These are phyloP conservation scores for Gonioctena quinquepunctata DNA, from an alignment of 1,140 invertebrate genomes.

Conservation along the genomic window DNA sequence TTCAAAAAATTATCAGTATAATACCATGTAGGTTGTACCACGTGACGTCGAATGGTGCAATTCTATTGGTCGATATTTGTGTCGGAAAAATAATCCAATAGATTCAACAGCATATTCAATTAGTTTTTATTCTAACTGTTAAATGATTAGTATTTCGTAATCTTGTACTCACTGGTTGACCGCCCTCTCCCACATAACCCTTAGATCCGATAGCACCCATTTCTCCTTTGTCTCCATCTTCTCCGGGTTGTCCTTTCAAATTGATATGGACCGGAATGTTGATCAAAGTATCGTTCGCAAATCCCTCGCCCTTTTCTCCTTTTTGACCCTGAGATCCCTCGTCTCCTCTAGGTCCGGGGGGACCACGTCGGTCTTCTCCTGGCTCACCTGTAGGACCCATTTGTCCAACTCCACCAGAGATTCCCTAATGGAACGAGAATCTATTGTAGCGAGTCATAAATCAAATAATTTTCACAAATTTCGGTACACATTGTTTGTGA, in stretches of 20 bases:
- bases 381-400: constrained; percentile 54
- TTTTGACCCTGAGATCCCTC: constrained; percentile 60
- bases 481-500: no score
- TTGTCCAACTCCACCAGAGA: constrained; percentile 60
- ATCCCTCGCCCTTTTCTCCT: constrained; percentile 48
- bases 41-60: no score
- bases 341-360: constrained; percentile 61
- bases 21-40: no score
- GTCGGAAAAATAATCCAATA: no score
- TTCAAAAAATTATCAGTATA: no score
- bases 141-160: no score
- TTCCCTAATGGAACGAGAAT: constrained; percentile 54
- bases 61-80: no score
- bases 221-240: constrained; percentile 57
- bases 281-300: background rate
- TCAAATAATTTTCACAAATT: no score
- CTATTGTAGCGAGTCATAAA: no score
- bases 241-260: constrained; percentile 48
- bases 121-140: no score
- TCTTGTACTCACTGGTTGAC: constrained; percentile 58
- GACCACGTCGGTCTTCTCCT: constrained; percentile 59
- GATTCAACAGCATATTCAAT: no score
- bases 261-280: background rate
- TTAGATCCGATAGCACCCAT: constrained; percentile 49
- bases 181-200: constrained; percentile 60